Conservation (phyloP, 2,888 invertebrate species). For the Drosophila nr. fundita region DNA sequence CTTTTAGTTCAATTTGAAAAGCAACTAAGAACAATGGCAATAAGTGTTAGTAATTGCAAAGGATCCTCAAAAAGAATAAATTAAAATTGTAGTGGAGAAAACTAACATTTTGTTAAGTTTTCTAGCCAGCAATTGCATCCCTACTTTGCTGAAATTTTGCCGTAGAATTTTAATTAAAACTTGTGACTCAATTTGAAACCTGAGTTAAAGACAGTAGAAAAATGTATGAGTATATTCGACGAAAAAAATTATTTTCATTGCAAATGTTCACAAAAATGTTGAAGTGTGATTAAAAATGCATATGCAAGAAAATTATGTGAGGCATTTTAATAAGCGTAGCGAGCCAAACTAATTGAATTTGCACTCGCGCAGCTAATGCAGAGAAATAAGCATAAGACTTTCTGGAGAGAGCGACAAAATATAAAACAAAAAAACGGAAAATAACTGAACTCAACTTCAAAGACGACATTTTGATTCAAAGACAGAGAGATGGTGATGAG, state of each 20-base stretch:
- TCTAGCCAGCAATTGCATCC: too few species aligned
- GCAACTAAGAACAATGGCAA: neutral
- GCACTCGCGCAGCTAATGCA: conserved; percentile 34
- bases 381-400: conserved; percentile 19
- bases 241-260: conserved; percentile 26
- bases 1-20: neutral
- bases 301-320: conserved; percentile 66
- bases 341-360: conserved; percentile 65
- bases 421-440: conserved; percentile 1
- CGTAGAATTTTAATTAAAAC: conserved; percentile 27
- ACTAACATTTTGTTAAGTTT: neutral
- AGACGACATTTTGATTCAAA: conserved; percentile 62
- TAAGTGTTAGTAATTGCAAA: neutral
- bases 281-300: conserved; percentile 66
- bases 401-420: neutral
- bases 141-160: conserved; percentile 1
- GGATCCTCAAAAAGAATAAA: neutral
- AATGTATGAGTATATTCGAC: neutral
- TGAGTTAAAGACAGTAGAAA: neutral
- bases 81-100: neutral
- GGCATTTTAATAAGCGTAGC: conserved; percentile 69
- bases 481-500: conserved; percentile 2
- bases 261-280: conserved; percentile 51
- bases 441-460: conserved; percentile 61
- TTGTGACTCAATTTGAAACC: neutral